Conservation (phyloP, 2,888 invertebrate species). For the Drosophila kanekoi region DNA sequence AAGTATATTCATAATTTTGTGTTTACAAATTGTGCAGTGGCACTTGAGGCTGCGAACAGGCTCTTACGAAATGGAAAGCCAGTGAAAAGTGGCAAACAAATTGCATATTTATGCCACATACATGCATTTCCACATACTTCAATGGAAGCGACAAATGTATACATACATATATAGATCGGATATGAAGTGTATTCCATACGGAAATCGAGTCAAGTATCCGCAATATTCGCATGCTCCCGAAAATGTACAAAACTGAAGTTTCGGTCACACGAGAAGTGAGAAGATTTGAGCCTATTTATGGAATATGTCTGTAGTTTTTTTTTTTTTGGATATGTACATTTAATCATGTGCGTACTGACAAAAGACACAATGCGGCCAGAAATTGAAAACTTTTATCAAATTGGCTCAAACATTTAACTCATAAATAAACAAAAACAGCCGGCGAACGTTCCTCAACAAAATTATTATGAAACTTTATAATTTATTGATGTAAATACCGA, state of each 20-base stretch:
- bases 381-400: background rate
- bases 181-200: constrained; percentile 47
- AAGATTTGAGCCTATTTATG: constrained; percentile 32
- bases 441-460: constrained; percentile 32
- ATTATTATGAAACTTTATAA: constrained; percentile 39
- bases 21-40: constrained; percentile 46
- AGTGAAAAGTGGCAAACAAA: constrained; percentile 47
- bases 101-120: constrained; percentile 18
- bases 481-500: constrained; percentile 41
- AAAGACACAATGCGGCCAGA: constrained; percentile 6
- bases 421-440: constrained; percentile 37
- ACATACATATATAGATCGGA: constrained; percentile 22
- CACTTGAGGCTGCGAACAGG: constrained; percentile 47
- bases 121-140: constrained; percentile 38
- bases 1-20: constrained; percentile 8
- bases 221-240: constrained; percentile 32
- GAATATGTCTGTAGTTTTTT: constrained; percentile 13
- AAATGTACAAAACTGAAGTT: constrained; percentile 47
- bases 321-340: constrained; percentile 17
- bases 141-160: constrained; percentile 49
- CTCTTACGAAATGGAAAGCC: constrained; percentile 39
- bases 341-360: constrained; percentile 32
- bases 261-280: constrained; percentile 8
- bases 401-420: constrained; percentile 30
- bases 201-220: constrained; percentile 47